phyloP scores from a whole-genome alignment of 2,797 vertebrate species.

The Chelonia mydas region DNA sequence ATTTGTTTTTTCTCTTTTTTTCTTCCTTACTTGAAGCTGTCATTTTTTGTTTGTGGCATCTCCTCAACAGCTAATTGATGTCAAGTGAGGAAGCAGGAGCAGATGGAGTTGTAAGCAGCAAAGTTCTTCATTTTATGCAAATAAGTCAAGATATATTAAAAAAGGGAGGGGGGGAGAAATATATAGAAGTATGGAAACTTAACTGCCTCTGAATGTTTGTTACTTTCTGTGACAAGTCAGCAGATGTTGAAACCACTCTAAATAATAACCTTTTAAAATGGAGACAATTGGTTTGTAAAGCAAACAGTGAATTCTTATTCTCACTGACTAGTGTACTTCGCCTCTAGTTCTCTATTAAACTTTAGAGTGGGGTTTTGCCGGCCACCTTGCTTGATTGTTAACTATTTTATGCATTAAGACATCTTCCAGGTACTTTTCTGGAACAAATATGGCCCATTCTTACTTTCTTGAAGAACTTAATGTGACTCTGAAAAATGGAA shows the following conservation, averaged over 20 bases:
- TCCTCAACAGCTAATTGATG: slow-evolving; percentile 1
- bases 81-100: background rate
- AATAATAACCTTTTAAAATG: background rate
- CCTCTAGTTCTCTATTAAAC: background rate
- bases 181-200: background rate
- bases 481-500: slow-evolving; percentile 42
- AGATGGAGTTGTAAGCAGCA: background rate
- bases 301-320: background rate
- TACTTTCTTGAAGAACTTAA: slow-evolving; percentile 44
- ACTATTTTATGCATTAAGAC: slow-evolving; percentile 10
- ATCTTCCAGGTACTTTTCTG: slow-evolving; percentile 10
- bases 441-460: background rate
- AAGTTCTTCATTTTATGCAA: background rate
- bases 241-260: background rate
- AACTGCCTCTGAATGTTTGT: background rate
- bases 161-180: background rate
- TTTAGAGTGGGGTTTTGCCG: background rate
- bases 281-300: background rate
- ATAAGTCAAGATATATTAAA: background rate
- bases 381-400: background rate
- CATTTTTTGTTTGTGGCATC: background rate
- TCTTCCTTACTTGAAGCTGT: background rate
- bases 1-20: background rate
- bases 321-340: background rate
- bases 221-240: background rate